Base-by-base conservation (phyloP, 1,140 invertebrate species). In the Apocrypta bakeri region DNA sequence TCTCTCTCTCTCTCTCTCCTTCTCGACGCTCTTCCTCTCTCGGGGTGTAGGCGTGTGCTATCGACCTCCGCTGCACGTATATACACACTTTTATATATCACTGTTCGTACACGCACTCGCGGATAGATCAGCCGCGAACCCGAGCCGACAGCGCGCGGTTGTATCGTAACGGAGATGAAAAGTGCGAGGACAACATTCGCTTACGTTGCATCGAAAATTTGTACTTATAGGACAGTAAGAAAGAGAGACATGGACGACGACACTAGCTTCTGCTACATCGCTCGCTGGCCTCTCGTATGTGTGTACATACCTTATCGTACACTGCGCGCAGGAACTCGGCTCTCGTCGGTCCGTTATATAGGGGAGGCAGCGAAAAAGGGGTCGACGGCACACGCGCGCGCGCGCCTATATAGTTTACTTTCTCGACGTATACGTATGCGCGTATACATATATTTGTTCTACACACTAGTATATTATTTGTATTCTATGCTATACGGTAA, bases 371-470 rank as follows among this genome's bases (percentile, higher is more conserved):
- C n/a, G n/a, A 71, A 72, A n/a, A 79, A 61, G 48, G 68, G 68
- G 68, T 79, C 68, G 68, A 64, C 79, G 79, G 56, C 71, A 63
- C 48, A 56, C 56, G 42, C 79, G 48, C 78, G 33, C 40, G 64
- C 76, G n/a, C 40, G 27, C 31, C 12, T 17, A 21, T n/a, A n/a
- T 56, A 48, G 37, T n/a, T n/a, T n/a, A n/a, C n/a, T n/a, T n/a
- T n/a, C n/a, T n/a, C n/a, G n/a, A n/a, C n/a, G n/a, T 31, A 71
- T 29, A 33, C 69, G 11, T 33, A 21, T 24, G 1, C 14, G 2
- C 29, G 17, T 29, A 21, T 71, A 71, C 17, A 71, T 12, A 21
- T 4, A 9, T 9, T 37, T 37, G 3, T 37, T 37, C 2, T 37
- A 37, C 9, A 37, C 33, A 37, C 33, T 9, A n/a, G n/a, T 37